phyloP scores from a whole-genome alignment of 2,888 invertebrate genomes.

The Trisateles emortualis region DNA sequence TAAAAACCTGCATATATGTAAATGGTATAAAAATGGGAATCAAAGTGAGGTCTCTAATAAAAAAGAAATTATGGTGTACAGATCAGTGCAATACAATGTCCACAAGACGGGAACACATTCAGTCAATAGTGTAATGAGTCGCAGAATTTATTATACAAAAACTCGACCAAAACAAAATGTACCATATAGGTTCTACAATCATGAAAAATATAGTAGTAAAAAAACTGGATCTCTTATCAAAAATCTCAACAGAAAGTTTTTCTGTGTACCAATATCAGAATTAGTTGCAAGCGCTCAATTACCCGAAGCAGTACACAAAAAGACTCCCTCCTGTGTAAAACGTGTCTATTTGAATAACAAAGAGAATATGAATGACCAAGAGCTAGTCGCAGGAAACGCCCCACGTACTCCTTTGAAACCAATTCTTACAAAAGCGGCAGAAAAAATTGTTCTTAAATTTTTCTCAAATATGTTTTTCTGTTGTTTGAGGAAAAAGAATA shows the following conservation, averaged over 20 bases:
- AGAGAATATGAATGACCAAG: slow-evolving; percentile 13
- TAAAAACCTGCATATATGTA: too few species aligned
- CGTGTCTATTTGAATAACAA: slow-evolving; percentile 35
- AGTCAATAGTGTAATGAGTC: background rate
- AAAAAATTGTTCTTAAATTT: slow-evolving; percentile 29
- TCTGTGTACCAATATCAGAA: background rate
- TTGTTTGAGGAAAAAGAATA: slow-evolving; percentile 49
- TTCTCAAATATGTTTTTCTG: slow-evolving; percentile 49
- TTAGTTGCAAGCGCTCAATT: background rate
- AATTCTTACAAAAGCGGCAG: slow-evolving; percentile 25
- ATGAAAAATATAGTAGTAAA: background rate
- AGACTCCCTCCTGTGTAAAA: background rate
- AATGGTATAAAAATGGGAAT: background rate
- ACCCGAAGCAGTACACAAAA: background rate
- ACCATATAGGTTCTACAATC: too few species aligned
- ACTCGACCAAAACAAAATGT: background rate
- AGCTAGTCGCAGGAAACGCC: background rate
- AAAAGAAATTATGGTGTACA: background rate
- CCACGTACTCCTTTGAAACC: slow-evolving; percentile 36
- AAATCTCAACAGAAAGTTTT: background rate
- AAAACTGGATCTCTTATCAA: background rate
- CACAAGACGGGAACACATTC: background rate
- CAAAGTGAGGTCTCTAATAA: background rate
- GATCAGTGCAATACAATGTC: background rate
- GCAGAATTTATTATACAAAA: background rate